Percentiles rank a stretch among this genome's conserved stretches.
Conservation (phyloP, 2,888 invertebrate genomes). For the Gryllus longicercus region DNA sequence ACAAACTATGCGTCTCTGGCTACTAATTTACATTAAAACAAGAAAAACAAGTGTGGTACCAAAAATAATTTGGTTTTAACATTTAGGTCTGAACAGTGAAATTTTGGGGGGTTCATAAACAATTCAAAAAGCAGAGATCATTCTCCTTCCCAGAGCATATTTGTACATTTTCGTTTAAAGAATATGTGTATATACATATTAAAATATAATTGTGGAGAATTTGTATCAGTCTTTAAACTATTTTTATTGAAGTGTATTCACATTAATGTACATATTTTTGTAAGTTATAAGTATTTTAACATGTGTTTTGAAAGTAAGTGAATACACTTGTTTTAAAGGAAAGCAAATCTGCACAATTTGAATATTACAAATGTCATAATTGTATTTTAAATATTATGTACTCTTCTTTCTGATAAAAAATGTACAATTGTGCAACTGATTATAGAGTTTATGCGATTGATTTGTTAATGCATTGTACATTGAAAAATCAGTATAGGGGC, state of each 20-base stretch:
- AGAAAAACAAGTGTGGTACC: neutral
- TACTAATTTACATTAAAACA: neutral
- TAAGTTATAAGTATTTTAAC: constrained; percentile 17
- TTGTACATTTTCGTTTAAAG: constrained; percentile 17
- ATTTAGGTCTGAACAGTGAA: no score
- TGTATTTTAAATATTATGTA: constrained; percentile 17
- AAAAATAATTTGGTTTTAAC: neutral
- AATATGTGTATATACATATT: constrained; percentile 17
- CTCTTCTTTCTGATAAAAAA: constrained; percentile 5
- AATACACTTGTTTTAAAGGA: neutral
- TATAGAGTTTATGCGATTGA: neutral
- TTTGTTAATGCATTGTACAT: no score
- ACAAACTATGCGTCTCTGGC: neutral
- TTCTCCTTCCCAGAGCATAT: neutral
- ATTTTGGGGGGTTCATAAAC: no score
- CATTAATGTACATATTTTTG: constrained; percentile 8
- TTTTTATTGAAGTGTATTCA: constrained; percentile 17
- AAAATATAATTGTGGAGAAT: constrained; percentile 17
- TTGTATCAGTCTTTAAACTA: constrained; percentile 10
- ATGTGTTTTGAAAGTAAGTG: constrained; percentile 17
- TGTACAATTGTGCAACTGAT: neutral
- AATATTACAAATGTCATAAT: constrained; percentile 11
- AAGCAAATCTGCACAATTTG: constrained; percentile 9
- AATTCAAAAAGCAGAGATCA: no score
- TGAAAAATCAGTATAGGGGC: no score